Evolutionary conservation across 2,797 vertebrate species (phyloP).

Genomic region (Crax fasciolata): DNA sequence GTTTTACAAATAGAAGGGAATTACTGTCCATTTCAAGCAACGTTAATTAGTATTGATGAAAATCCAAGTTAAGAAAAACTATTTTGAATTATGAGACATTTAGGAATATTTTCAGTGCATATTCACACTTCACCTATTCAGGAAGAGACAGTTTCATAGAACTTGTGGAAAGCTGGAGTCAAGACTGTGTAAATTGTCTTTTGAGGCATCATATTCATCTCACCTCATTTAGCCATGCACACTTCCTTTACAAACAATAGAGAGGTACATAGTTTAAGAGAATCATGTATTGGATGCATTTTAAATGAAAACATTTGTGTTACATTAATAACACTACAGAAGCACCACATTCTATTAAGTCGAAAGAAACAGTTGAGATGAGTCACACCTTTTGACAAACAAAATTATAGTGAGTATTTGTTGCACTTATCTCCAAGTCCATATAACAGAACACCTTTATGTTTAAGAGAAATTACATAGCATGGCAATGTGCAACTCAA

Average conservation of each 20-base stretch:
- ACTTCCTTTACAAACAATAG: neutral
- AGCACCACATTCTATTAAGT: neutral
- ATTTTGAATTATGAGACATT: neutral
- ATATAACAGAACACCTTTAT: neutral
- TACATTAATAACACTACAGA: neutral
- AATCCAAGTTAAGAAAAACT: neutral
- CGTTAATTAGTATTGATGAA: neutral
- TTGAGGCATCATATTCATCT: neutral
- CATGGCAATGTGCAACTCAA: fast-evolving
- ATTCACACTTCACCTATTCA: fast-evolving
- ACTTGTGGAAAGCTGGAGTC: neutral
- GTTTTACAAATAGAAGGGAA: neutral
- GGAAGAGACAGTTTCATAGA: neutral
- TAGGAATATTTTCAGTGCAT: neutral
- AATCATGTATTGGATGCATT: neutral
- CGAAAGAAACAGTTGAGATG: neutral
- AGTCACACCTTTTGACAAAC: neutral
- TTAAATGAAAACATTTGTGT: neutral
- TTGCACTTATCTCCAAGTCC: neutral
- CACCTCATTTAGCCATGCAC: neutral
- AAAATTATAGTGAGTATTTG: neutral
- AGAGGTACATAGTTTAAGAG: neutral
- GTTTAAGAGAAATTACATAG: neutral
- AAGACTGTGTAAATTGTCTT: neutral
- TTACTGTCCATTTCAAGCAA: neutral